Conservation (phyloP, 1,140 invertebrate genomes). For the Lepidostoma basale region DNA sequence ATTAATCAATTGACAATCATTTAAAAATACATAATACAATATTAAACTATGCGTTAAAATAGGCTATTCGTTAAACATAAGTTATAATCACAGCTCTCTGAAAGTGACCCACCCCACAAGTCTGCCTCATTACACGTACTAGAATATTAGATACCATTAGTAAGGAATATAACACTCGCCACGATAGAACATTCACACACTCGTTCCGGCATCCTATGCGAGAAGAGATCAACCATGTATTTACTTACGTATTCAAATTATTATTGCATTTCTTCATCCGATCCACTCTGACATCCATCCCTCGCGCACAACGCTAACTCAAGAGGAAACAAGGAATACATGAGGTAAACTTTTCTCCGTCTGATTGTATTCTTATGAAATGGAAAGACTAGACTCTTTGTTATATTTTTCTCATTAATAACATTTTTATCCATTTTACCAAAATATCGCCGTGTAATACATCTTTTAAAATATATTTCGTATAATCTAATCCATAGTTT, state of each 20-base stretch:
- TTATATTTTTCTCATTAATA: conserved; percentile 43
- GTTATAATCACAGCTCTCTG: conserved; percentile 39
- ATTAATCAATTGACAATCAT: conserved; percentile 32
- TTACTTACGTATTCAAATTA: conserved; percentile 40
- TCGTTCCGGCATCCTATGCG: not conserved
- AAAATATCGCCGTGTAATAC: conserved; percentile 44
- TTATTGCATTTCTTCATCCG: conserved; percentile 37
- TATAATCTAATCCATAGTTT: conserved; percentile 43
- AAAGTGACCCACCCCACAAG: conserved; percentile 33
- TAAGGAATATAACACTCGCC: conserved; percentile 17
- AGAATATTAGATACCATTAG: conserved; percentile 15
- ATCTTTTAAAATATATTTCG: conserved; percentile 45
- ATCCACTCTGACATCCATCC: conserved; percentile 27
- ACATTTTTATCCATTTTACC: conserved; percentile 46
- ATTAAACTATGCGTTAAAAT: conserved; percentile 23
- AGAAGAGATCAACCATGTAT: not conserved
- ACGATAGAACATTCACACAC: not conserved
- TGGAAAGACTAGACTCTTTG: conserved; percentile 45
- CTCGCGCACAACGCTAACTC: conserved; percentile 10
- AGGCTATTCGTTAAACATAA: conserved; percentile 36
- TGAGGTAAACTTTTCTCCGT: conserved; percentile 32
- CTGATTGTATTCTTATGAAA: conserved; percentile 31
- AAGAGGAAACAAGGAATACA: conserved; percentile 30
- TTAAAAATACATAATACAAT: conserved; percentile 10
- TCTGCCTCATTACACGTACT: conserved; percentile 16